Percentiles rank a stretch among this genome's conserved stretches.
These are phyloP conservation scores for Caerostris extrusa DNA, from an alignment of 1,140 invertebrate species.

Conservation along the genomic window DNA sequence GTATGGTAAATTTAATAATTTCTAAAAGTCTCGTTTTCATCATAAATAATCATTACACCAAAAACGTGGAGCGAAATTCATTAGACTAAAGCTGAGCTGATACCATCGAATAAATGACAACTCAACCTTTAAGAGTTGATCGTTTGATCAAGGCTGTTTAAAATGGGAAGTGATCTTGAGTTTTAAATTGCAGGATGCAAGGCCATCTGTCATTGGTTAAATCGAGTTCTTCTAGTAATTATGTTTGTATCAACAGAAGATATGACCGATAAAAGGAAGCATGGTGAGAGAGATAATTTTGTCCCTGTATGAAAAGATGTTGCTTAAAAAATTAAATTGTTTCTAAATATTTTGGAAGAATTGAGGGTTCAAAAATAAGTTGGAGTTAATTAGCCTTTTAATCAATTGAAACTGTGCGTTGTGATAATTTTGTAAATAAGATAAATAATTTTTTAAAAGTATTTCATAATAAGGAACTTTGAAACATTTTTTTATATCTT, in stretches of 20 bases:
- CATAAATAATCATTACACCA: constrained; percentile 51
- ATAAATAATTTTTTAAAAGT: no score
- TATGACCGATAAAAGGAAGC: no score
- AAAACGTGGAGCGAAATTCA: background rate
- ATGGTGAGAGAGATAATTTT: no score
- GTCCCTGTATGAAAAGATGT: no score
- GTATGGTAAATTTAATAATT: constrained; percentile 49
- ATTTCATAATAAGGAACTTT: no score
- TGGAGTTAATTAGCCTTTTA: no score
- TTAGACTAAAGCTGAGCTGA: background rate
- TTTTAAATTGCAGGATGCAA: background rate
- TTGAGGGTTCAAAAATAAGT: no score
- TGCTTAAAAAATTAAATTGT: no score
- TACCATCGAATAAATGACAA: constrained; percentile 58
- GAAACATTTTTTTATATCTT: no score
- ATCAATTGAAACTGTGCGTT: no score
- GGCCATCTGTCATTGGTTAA: background rate
- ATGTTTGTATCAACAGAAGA: background rate
- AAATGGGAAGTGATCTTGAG: background rate
- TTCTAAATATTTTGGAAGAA: no score
- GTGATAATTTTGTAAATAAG: no score
- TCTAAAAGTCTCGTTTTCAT: constrained; percentile 1
- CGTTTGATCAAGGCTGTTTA: background rate
- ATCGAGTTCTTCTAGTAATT: constrained; percentile 4
- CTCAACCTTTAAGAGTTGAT: background rate